Evolutionary conservation across 1,140 invertebrate genomes (phyloP), one percentile per base, ranked within the genome.

Genomic region (Meloidogyne floridensis): DNA sequence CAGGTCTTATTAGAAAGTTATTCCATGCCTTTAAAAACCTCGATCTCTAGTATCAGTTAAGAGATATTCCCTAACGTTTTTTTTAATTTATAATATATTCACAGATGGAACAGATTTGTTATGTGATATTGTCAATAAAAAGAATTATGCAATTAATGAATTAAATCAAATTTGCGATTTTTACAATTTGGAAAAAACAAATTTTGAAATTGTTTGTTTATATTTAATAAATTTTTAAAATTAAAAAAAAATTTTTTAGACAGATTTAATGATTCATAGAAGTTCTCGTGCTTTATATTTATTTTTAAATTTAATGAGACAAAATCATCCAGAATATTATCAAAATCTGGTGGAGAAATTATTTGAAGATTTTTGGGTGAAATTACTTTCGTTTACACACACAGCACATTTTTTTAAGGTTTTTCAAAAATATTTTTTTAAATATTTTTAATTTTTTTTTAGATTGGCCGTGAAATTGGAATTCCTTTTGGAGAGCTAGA

Each of bases 401-500:
- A 79, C 77, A 1, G 5, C 77, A 53, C 77, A 79, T 47, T 42
- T 79, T 71, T 79, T 79, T 18, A 65, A 10, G 43, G 77, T 79
- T 59, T 53, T 47, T 75, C 0, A 32, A 1, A 32, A 32, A 32
- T 75, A 42, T 47, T 43, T 53, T 70, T 71, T 71, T 7, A 54
- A 65, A 4, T 9, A 1, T 59, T 1, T 59, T 77, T 15, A 69
- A 56, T 2, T 54, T 9, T 78, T 71, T 80, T 80, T 72, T 32
- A 80, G 80, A 20, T 80, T 43, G 80, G 80, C 42, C 80, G 80
- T 75, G 80, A 80, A 42, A 53, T 80, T 72, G 72, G 80, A 20
- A 70, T 80, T 47, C 75, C 75, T 20, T 80, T 80, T 53, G 32
- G 2, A 42, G 75, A 54, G 47, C 47, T 80, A 70, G 43, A 80